phyloP scores from a whole-genome alignment of 2,113 vertebrate genomes.

The Nasalis larvatus region DNA sequence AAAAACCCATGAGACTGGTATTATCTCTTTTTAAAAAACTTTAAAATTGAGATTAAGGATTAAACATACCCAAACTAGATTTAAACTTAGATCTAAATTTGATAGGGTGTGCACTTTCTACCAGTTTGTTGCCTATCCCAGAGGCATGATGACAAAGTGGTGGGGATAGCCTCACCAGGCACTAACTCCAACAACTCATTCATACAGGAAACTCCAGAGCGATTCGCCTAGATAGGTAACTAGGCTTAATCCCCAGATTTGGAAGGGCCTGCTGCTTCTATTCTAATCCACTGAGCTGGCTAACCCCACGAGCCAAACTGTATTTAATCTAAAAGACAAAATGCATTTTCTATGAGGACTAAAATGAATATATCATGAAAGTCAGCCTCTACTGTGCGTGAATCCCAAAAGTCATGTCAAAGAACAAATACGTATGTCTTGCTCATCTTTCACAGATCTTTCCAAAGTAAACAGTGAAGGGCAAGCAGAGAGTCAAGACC shows the following conservation, averaged over 20 bases:
- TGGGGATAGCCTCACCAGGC: neutral
- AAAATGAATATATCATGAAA: slow-evolving; percentile 24
- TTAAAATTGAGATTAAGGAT: neutral
- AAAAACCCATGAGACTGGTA: neutral
- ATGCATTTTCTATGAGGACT: neutral
- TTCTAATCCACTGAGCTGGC: neutral
- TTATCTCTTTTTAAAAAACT: neutral
- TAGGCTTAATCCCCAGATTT: neutral
- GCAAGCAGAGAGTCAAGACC: neutral
- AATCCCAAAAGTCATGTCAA: neutral
- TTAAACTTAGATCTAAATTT: neutral
- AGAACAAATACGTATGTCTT: slow-evolving; percentile 19
- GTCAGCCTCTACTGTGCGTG: neutral
- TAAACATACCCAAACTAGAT: neutral
- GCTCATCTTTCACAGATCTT: neutral
- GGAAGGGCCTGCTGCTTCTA: neutral
- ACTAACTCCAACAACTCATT: neutral
- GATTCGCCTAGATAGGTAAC: neutral
- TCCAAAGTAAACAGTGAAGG: neutral
- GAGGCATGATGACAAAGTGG: neutral
- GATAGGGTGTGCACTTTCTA: neutral
- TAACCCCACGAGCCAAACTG: neutral
- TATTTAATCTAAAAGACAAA: slow-evolving; percentile 42
- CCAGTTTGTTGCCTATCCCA: neutral
- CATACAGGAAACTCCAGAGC: neutral